Evolutionary conservation across 2,888 invertebrate species (phyloP).

Genomic region (Allolobophora icterica): DNA sequence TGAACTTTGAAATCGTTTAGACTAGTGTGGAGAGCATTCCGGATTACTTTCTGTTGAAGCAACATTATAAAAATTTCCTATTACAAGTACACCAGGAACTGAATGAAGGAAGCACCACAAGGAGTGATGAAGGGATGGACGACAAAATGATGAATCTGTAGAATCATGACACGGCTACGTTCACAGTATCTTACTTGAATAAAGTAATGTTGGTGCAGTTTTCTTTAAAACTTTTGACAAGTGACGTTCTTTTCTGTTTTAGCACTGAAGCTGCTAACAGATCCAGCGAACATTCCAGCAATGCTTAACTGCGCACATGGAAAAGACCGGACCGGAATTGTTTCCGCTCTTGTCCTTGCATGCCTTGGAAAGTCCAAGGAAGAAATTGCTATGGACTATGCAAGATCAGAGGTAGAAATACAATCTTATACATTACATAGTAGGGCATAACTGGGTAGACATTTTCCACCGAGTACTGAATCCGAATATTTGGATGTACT

Average conservation of each 20-base stretch:
- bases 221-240: not conserved
- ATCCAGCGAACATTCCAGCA: constrained; percentile 53
- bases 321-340: constrained; percentile 60
- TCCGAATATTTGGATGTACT: no score
- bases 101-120: not conserved
- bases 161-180: not conserved
- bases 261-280: constrained; percentile 57
- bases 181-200: not conserved
- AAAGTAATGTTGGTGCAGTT: not conserved
- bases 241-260: constrained; percentile 28
- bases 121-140: not conserved
- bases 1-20: no score
- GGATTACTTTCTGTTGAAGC: no score
- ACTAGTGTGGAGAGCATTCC: no score
- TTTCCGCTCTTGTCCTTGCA: constrained; percentile 54
- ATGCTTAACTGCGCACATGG: constrained; percentile 61
- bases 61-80: no score
- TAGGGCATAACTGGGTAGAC: no score
- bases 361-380: constrained; percentile 54
- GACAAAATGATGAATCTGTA: not conserved
- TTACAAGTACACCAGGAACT: no score
- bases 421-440: not conserved
- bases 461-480: no score
- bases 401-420: constrained; percentile 52
- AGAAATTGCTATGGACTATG: constrained; percentile 54